These are phyloP conservation scores for Chromobotia macracanthus DNA, from an alignment of 2,797 vertebrate genomes.

Conservation along the genomic window DNA sequence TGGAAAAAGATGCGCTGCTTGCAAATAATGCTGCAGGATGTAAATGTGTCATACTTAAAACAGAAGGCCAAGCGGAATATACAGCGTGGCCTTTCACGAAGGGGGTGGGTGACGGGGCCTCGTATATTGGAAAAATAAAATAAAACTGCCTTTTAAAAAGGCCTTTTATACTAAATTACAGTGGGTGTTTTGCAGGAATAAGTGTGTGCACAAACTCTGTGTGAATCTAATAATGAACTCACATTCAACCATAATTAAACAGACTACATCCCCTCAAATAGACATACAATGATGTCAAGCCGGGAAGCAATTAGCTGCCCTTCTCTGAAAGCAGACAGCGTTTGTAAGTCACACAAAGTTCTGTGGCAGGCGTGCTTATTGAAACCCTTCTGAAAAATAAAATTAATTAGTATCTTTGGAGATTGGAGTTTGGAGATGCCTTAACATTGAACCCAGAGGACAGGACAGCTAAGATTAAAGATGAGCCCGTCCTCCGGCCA, in stretches of 20 bases:
- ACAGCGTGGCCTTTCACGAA: constrained; percentile 51
- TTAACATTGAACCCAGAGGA: constrained; percentile 69
- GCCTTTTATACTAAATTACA: constrained; percentile 68
- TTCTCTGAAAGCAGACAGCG: constrained; percentile 81
- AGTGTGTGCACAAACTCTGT: constrained; percentile 67
- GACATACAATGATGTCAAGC: constrained; percentile 84
- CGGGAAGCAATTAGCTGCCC: constrained; percentile 83
- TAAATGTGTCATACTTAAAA: background rate
- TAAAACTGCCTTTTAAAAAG: constrained; percentile 65
- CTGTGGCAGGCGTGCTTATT: constrained; percentile 74
- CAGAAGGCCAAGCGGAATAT: constrained; percentile 49
- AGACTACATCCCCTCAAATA: constrained; percentile 81
- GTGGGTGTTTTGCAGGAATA: constrained; percentile 60
- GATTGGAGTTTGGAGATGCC: constrained; percentile 73
- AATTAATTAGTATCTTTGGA: constrained; percentile 81
- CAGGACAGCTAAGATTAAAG: constrained; percentile 67
- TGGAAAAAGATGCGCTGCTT: too few relatives aligned
- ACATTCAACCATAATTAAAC: constrained; percentile 87
- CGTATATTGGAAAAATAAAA: constrained; percentile 49
- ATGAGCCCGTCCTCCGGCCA: constrained; percentile 63
- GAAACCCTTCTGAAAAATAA: constrained; percentile 77
- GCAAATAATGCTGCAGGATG: background rate
- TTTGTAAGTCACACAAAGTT: constrained; percentile 82
- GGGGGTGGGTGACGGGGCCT: constrained; percentile 31
- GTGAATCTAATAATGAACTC: constrained; percentile 79